A percentile compares a stretch with the other conserved stretches of the same genome.
These are phyloP conservation scores for Amyelois transitella DNA, from an alignment of 1,140 invertebrate species.

Conservation along the genomic window DNA sequence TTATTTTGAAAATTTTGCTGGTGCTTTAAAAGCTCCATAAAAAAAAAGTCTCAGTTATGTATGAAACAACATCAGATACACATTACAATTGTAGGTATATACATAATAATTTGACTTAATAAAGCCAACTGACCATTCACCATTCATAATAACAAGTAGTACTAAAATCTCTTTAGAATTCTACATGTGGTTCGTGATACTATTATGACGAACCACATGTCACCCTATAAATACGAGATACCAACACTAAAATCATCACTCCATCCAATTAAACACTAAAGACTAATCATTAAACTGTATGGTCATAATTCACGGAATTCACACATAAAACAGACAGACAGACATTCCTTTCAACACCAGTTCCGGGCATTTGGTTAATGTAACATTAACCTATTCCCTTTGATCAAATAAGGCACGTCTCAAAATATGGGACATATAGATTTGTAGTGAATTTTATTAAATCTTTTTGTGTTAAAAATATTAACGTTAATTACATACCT, in stretches of 20 bases:
- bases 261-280: not conserved
- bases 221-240: not conserved
- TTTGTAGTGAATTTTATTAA: not conserved
- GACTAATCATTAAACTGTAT: not conserved
- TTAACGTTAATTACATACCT: too few species aligned
- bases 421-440: not conserved
- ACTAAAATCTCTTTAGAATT: too few species aligned
- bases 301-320: not conserved
- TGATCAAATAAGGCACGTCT: conserved; percentile 29
- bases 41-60: too few species aligned
- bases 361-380: conserved; percentile 41
- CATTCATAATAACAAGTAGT: too few species aligned
- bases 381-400: conserved; percentile 36
- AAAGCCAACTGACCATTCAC: too few species aligned
- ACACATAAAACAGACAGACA: not conserved
- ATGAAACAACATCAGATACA: too few species aligned
- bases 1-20: too few species aligned
- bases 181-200: too few species aligned
- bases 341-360: conserved; percentile 12
- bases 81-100: too few species aligned
- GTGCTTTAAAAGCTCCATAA: too few species aligned
- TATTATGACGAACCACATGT: too few species aligned
- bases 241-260: not conserved
- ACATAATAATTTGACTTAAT: too few species aligned
- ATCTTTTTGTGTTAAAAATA: not conserved